These are phyloP conservation scores for Lanius ludovicianus DNA, from an alignment of 2,113 vertebrate species.

Conservation along the genomic window DNA sequence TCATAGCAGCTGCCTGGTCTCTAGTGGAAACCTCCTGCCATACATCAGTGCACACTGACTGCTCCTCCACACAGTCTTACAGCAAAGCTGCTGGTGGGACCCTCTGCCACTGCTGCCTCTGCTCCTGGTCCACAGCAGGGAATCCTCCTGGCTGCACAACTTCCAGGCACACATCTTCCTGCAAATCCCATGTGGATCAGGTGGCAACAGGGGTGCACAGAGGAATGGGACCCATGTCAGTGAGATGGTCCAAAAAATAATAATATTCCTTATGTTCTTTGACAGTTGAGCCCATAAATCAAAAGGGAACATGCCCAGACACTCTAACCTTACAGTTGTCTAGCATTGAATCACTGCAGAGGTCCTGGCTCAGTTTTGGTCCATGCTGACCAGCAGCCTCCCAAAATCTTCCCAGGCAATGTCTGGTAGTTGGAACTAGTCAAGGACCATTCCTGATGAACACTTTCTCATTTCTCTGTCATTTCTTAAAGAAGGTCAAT, in stretches of 20 bases:
- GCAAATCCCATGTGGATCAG: rapidly evolving
- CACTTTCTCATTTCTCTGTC: background rate
- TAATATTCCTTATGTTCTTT: background rate
- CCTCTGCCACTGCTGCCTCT: background rate
- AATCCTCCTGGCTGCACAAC: background rate
- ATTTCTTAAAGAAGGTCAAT: background rate
- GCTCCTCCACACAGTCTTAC: background rate
- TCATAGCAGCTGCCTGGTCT: background rate
- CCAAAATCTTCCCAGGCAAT: background rate
- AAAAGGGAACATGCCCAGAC: background rate
- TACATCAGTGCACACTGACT: background rate
- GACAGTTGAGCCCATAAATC: background rate
- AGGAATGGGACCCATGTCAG: background rate
- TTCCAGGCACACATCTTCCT: background rate
- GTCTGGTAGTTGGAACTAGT: background rate
- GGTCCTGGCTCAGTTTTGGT: background rate
- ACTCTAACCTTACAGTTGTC: background rate
- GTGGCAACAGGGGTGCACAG: background rate
- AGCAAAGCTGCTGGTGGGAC: background rate
- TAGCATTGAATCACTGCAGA: background rate
- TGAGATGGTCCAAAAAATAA: background rate
- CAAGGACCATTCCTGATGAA: background rate
- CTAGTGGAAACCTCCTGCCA: background rate
- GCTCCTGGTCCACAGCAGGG: rapidly evolving
- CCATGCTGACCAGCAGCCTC: background rate